Evolutionary conservation across 2,113 vertebrate species (phyloP).

Genomic region (Chinchilla lanigera): DNA sequence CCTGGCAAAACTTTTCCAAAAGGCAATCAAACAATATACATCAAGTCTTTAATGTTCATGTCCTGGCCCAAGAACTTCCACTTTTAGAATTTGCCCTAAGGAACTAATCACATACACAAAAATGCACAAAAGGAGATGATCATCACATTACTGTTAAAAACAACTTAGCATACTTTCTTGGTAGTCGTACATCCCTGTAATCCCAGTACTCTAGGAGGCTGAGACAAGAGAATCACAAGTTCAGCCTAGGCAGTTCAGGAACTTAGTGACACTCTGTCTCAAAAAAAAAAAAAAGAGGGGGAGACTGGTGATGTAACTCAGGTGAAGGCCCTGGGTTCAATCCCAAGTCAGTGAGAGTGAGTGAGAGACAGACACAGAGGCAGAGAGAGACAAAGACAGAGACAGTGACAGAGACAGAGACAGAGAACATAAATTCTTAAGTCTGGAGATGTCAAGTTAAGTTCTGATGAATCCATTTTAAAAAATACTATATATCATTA

Average conservation of each 20-base stretch:
- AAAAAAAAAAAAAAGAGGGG: background rate
- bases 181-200: background rate
- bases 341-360: background rate
- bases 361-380: background rate
- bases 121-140: background rate
- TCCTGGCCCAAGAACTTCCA: background rate
- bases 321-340: background rate
- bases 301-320: background rate
- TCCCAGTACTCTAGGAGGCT: background rate
- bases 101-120: constrained; percentile 22
- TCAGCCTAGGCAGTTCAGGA: background rate
- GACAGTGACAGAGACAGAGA: background rate
- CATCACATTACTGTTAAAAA: constrained; percentile 33
- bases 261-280: background rate
- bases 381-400: too few species aligned
- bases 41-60: constrained; percentile 7
- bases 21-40: background rate
- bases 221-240: background rate
- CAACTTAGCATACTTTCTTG: background rate
- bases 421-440: background rate
- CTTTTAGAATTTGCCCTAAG: constrained; percentile 35
- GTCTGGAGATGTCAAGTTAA: background rate
- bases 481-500: constrained; percentile 12
- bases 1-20: background rate
- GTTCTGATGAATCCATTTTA: constrained; percentile 16